Conservation (phyloP, 2,113 vertebrate species). For the Lucifuga dentata region DNA sequence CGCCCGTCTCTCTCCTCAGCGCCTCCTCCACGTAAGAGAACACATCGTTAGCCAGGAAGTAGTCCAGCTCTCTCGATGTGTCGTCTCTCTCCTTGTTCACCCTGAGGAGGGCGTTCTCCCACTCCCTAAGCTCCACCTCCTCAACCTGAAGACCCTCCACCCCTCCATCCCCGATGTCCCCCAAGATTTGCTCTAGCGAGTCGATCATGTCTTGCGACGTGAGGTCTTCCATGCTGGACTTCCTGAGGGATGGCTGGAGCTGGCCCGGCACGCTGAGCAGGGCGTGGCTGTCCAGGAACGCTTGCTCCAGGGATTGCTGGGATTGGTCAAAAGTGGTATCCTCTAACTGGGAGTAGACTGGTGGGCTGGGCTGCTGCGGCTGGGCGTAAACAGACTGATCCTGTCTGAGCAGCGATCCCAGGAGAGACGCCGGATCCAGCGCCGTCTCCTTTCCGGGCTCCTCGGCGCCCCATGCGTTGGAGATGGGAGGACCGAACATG, state of each 20-base stretch:
- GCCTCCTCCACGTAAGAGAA: slow-evolving; percentile 70
- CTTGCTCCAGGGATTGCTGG: slow-evolving; percentile 40
- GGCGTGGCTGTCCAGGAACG: slow-evolving; percentile 69
- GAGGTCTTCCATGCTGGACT: not conserved
- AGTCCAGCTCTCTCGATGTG: not conserved
- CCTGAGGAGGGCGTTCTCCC: slow-evolving; percentile 70
- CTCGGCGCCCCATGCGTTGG: not conserved
- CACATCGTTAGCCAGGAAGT: slow-evolving; percentile 49
- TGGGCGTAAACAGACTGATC: slow-evolving; percentile 69
- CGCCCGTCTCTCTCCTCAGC: slow-evolving; percentile 26
- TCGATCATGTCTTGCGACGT: slow-evolving; percentile 53
- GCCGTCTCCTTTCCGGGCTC: slow-evolving; percentile 1
- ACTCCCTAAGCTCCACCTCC: slow-evolving; percentile 52
- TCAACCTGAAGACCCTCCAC: slow-evolving; percentile 19
- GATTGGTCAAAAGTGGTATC: not conserved
- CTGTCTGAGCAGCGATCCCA: slow-evolving; percentile 76
- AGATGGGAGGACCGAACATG: slow-evolving; percentile 38
- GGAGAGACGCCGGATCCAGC: slow-evolving; percentile 66
- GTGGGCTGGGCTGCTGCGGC: not conserved
- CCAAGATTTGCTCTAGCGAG: slow-evolving; percentile 62
- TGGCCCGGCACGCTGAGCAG: slow-evolving; percentile 61
- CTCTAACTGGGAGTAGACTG: not conserved
- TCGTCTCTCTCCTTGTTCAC: slow-evolving; percentile 49
- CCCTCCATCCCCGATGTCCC: slow-evolving; percentile 4
- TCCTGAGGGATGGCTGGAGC: not conserved